Evolutionary conservation across 1,140 invertebrate species (phyloP), one percentile per base, ranked within the genome.

Genomic region (Andrena cerasifolii): DNA sequence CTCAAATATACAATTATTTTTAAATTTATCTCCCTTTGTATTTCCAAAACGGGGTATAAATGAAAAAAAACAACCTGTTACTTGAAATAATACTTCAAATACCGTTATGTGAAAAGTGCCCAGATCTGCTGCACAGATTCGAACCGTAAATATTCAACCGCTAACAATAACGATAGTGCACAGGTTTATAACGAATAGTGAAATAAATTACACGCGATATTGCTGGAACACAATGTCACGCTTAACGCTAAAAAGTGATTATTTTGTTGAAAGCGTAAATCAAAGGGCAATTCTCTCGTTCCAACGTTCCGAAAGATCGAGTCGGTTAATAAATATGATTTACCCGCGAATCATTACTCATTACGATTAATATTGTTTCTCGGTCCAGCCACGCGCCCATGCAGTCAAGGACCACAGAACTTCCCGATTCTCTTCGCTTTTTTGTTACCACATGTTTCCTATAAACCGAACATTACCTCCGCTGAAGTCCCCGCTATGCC

Each of bases 311-410:
- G 85, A 91, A 85, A 83, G 86, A 83, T 86, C 86, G 82, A 80
- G 72, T 89, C 88, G 86, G 88, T 89, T 90, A 88, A 89, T 89
- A 89, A 88, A 89, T 89, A 89, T 85, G 82, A 81, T 85, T 88
- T 84, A 88, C 87, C 86, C 86, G 83, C 86, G 81, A 82, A 63
- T 88, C 77, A 51, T 81, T 86, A 83, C 68, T 80, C 70, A 83
- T 86, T 75, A 80, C 76, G 75, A 79, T 83, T 89, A 91, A 90
- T 93, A 92, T 92, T 93, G 91, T 93, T 93, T 93, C 92, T 93
- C 91, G 91, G 92, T 93, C 92, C 92, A 93, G 92, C 91, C 92
- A 93, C 92, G 84, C 92, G 89, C 90, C 89, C 89, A 84, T 79
- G 33, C 71, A 88, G 86, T 86, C 90, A 79, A 86, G 86, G 63